A percentile compares a stretch with the other conserved stretches of the same genome.
Conservation (phyloP, 2,113 vertebrate genomes). For the Lagenorhynchus albirostris region DNA sequence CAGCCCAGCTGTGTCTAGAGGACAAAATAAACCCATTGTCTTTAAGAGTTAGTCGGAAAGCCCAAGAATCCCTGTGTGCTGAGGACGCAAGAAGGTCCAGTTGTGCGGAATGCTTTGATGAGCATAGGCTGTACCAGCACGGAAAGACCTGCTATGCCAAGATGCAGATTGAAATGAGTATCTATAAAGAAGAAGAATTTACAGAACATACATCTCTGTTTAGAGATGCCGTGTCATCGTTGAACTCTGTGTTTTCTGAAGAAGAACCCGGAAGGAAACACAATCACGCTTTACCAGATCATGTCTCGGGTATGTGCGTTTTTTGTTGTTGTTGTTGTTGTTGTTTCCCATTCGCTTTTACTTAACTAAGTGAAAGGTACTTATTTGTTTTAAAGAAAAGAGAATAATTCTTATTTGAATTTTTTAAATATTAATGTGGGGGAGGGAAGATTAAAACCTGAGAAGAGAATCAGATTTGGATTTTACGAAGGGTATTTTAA, state of each 20-base stretch:
- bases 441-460: neutral
- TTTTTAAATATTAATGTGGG: neutral
- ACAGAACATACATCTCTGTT: slow-evolving; percentile 1
- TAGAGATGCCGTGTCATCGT: fast-evolving
- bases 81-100: neutral
- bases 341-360: neutral
- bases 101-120: neutral
- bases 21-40: neutral
- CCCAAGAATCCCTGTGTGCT: neutral
- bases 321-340: too few relatives aligned
- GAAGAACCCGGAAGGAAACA: slow-evolving; percentile 37
- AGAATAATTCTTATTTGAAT: neutral
- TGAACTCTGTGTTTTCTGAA: neutral
- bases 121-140: neutral
- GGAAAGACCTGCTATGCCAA: neutral
- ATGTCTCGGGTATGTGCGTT: slow-evolving; percentile 64
- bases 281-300: neutral
- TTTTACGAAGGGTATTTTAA: neutral
- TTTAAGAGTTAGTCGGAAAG: neutral
- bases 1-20: slow-evolving; percentile 9
- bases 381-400: neutral
- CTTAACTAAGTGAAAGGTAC: neutral
- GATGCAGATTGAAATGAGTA: slow-evolving; percentile 33
- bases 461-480: neutral
- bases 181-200: slow-evolving; percentile 32